Conservation (phyloP, 2,797 vertebrate genomes). For the Poeciliopsis paucimaculata region DNA sequence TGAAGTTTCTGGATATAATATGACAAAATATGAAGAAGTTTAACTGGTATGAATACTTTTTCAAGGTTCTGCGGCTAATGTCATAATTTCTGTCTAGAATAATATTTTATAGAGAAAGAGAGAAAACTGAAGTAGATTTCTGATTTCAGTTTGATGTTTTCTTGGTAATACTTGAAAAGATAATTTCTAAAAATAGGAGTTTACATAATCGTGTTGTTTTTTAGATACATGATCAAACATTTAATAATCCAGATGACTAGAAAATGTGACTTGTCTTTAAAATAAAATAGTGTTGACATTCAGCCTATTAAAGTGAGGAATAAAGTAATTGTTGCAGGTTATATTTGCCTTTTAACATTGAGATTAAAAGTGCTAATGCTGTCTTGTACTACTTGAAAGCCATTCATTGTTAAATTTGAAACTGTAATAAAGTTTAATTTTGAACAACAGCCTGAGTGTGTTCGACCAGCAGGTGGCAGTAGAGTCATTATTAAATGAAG, state of each 20-base stretch:
- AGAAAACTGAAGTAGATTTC: neutral
- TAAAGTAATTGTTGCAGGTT: neutral
- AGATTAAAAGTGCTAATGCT: slow-evolving; percentile 44
- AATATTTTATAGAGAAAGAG: neutral
- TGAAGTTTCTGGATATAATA: neutral
- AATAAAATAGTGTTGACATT: neutral
- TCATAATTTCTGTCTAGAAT: neutral
- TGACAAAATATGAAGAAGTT: neutral
- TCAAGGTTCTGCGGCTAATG: neutral
- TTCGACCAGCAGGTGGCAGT: slow-evolving; percentile 69
- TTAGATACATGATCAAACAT: neutral
- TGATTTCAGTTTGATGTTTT: neutral
- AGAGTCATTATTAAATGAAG: neutral
- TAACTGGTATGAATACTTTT: neutral
- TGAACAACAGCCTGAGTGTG: neutral
- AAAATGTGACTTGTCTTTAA: neutral
- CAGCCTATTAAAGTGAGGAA: neutral
- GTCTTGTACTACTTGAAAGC: slow-evolving; percentile 7
- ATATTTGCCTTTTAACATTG: slow-evolving; percentile 48
- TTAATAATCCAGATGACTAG: neutral
- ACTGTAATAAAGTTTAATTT: slow-evolving; percentile 58
- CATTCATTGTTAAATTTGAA: neutral
- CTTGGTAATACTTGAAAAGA: neutral
- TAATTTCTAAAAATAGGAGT: neutral
- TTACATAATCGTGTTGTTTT: neutral